Percentiles rank a stretch among this genome's conserved stretches.
These are phyloP conservation scores for Agrotis puta DNA, from an alignment of 2,888 invertebrate species.

Conservation along the genomic window DNA sequence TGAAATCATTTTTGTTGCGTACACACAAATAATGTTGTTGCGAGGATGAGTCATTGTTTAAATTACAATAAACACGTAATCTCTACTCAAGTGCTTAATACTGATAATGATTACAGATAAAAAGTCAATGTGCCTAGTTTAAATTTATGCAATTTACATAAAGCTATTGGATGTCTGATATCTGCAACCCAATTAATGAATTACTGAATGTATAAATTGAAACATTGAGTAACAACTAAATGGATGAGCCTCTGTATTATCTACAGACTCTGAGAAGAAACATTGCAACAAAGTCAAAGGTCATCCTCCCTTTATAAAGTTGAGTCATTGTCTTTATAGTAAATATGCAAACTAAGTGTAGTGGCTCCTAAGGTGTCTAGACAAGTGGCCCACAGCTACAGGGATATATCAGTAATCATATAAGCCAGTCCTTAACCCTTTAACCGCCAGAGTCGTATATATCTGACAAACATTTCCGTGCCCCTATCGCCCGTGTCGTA, in stretches of 20 bases:
- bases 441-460: no score
- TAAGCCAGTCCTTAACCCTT: no score
- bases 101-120: background rate
- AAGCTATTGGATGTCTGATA: background rate
- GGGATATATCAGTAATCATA: no score
- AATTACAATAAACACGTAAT: slow-evolving; percentile 29
- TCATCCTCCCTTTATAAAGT: background rate
- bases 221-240: background rate
- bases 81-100: background rate
- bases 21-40: background rate
- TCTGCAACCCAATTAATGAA: background rate
- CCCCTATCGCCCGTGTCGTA: no score
- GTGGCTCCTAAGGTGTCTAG: background rate
- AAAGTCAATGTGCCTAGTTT: background rate
- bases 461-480: no score
- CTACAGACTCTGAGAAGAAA: background rate
- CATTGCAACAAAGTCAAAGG: background rate
- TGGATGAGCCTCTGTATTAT: no score
- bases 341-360: background rate
- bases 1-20: no score
- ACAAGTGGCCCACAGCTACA: no score
- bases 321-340: background rate
- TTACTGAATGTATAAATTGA: no score
- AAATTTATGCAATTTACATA: background rate
- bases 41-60: slow-evolving; percentile 63